phyloP scores from a whole-genome alignment of 2,797 vertebrate species.

The Argya squamiceps region DNA sequence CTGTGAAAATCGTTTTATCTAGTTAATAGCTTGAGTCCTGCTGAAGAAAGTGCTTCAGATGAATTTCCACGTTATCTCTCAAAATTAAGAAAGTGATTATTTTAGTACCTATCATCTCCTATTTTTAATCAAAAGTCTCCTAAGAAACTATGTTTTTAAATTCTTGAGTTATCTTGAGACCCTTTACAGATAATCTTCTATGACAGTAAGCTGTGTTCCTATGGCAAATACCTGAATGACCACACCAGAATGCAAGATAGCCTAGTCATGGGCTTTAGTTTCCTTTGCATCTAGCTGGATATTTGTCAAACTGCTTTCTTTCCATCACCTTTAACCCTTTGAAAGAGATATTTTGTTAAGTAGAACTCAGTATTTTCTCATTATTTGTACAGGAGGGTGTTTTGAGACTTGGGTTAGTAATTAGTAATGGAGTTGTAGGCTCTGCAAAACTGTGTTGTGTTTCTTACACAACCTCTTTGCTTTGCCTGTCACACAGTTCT shows the following conservation, averaged over 20 bases:
- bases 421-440: not conserved
- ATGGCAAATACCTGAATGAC: not conserved
- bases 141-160: not conserved
- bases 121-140: not conserved
- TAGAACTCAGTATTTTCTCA: not conserved
- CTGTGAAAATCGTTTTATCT: not conserved
- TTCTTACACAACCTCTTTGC: not conserved
- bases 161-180: not conserved
- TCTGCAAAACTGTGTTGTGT: not conserved
- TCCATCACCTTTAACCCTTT: not conserved
- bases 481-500: not conserved
- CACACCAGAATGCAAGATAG: not conserved
- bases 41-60: not conserved
- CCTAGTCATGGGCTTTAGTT: not conserved
- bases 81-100: not conserved
- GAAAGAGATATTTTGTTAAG: not conserved
- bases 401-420: not conserved
- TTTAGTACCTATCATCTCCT: not conserved
- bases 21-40: not conserved
- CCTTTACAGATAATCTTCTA: not conserved
- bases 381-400: not conserved
- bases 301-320: not conserved
- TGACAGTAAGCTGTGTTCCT: not conserved
- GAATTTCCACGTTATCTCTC: not conserved
- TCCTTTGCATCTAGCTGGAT: not conserved